phyloP scores from a whole-genome alignment of 30 jellyfish, hydroid and myxozoan species.

The Aurelia sp. region DNA sequence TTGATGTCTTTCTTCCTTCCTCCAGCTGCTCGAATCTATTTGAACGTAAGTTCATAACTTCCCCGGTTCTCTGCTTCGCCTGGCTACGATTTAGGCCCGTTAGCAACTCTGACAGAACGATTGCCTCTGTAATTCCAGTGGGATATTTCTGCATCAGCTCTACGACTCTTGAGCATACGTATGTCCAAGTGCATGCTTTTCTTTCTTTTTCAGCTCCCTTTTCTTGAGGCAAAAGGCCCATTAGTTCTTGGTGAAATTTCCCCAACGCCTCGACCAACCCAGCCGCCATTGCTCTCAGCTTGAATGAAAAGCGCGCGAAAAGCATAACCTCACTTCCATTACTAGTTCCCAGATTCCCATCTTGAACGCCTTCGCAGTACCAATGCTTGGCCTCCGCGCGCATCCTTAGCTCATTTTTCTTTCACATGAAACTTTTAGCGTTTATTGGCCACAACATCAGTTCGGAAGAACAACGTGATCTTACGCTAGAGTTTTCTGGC shows the following conservation, averaged over 20 bases:
- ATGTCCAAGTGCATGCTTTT: constrained; percentile 24
- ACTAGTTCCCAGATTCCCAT: no score
- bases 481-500: no score
- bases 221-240: not conserved
- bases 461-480: no score
- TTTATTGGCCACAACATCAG: no score
- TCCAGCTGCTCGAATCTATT: not conserved
- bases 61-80: not conserved
- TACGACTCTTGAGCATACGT: not conserved
- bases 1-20: not conserved
- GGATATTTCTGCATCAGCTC: constrained; percentile 21
- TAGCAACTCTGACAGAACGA: constrained; percentile 32
- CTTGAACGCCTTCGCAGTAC: no score
- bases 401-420: no score
- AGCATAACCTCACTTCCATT: no score
- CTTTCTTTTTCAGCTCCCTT: constrained; percentile 3
- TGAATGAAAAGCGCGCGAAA: not conserved
- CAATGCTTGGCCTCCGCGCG: no score
- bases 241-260: not conserved
- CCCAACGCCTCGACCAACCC: constrained; percentile 17
- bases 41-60: not conserved
- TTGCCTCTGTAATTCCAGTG: constrained; percentile 47
- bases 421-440: no score
- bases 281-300: constrained; percentile 18
- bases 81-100: constrained; percentile 1